Evolutionary conservation across 2,113 vertebrate genomes (phyloP), one percentile per base, ranked within the genome.

Genomic region (Calidris pugnax): DNA sequence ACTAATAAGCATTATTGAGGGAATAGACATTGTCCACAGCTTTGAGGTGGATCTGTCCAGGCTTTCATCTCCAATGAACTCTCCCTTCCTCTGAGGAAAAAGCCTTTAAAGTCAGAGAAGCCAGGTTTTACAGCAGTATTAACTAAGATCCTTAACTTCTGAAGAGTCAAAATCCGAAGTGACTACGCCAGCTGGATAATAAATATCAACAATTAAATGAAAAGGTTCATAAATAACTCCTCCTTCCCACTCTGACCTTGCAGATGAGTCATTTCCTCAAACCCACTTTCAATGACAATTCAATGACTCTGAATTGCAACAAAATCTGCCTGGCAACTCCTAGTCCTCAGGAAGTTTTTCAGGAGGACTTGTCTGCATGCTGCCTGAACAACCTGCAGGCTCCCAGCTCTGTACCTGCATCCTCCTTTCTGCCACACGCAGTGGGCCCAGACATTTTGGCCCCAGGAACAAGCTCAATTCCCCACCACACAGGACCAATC

Each of bases 181-280:
- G 62, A 79, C 66, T 91, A 21, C 35, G 78, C 56, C 87, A 89
- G 56, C 66, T 91, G 85, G 81, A 93, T 37, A 71, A 68, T 71
- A 89, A 91, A 91, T 78, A 91, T 56, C 78, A 97, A 91, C 62
- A 94, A 89, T 77, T 78, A 81, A 71, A 75, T 79, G 63, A 79
- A 94, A 97, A 94, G 9, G 26, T 79, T 87, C 69, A 68, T 91
- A 96, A 93, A 91, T 85, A 93, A 87, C 74, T 91, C 2, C 6
- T 67, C 66, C 73, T 93, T 91, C 81, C 62, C 47, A 82, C 69
- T 82, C 48, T 87, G 85, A 85, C 85, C 57, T 95, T 87, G 56
- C 51, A 96, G 85, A 85, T 82, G 81, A 96, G 92, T 93, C 69
- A 94, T 81, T 78, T 91, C 87, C 57, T 77, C 66, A 94, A 94